Conservation (phyloP, 2,888 invertebrate species). For the Leistus spinibarbis region DNA sequence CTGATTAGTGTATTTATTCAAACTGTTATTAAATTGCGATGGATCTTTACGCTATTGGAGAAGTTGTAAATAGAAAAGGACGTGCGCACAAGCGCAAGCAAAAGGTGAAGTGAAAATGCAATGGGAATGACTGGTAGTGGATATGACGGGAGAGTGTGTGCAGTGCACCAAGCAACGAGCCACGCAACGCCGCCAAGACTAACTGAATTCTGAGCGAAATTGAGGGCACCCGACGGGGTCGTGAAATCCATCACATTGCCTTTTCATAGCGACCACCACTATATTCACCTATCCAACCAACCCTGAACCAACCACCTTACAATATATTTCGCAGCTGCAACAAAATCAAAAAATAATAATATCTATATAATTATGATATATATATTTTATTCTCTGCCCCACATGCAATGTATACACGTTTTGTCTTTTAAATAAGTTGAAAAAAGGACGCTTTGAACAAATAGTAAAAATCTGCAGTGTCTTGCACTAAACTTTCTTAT, state of each 20-base stretch:
- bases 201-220: constrained; percentile 55
- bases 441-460: no score
- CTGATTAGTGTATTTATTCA: no score
- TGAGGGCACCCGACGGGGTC: constrained; percentile 55
- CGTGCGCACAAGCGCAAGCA: not conserved
- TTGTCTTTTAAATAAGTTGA: no score
- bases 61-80: not conserved
- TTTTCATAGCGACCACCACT: constrained; percentile 49
- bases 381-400: no score
- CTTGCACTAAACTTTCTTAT: no score
- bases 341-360: not conserved
- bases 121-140: not conserved
- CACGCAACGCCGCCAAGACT: constrained; percentile 41
- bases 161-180: not conserved
- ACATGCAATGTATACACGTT: no score
- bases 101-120: not conserved
- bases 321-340: not conserved
- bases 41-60: not conserved
- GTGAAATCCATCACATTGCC: constrained; percentile 57
- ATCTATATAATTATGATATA: not conserved
- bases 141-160: not conserved
- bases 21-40: no score
- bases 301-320: not conserved
- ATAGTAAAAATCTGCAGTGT: no score
- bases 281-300: not conserved